Evolutionary conservation across 2,888 invertebrate genomes (phyloP).

Genomic region (Baccha elongata): DNA sequence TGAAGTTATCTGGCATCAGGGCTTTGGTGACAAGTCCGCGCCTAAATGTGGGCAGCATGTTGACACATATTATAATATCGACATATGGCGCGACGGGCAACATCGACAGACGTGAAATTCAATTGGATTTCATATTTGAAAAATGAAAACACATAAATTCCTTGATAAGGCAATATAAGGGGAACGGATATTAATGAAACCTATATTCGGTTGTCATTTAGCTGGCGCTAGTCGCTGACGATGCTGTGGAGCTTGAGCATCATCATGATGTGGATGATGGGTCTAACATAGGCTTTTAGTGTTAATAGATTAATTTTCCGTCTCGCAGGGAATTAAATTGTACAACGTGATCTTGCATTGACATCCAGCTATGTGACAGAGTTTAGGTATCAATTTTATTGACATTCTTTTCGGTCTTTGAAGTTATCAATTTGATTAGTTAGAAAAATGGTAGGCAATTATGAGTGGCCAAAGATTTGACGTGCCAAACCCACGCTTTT

Average conservation of each 20-base stretch:
- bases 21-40: constrained; percentile 60
- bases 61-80: constrained; percentile 68
- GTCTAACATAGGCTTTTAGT: constrained; percentile 72
- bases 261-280: constrained; percentile 39
- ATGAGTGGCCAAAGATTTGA: background rate
- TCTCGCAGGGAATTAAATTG: constrained; percentile 68
- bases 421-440: background rate
- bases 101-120: constrained; percentile 31
- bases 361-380: constrained; percentile 67
- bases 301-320: constrained; percentile 69
- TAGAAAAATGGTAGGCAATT: background rate
- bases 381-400: constrained; percentile 5
- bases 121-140: constrained; percentile 70
- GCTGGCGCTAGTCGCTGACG: too few species aligned
- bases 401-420: background rate
- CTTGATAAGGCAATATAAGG: constrained; percentile 54
- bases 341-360: constrained; percentile 67
- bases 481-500: background rate
- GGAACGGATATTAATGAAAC: constrained; percentile 59
- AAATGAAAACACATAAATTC: constrained; percentile 73
- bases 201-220: constrained; percentile 37
- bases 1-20: constrained; percentile 52
- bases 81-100: constrained; percentile 34
- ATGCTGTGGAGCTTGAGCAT: constrained; percentile 47
- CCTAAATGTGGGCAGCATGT: constrained; percentile 71